Evolutionary conservation across 1,140 invertebrate genomes (phyloP), one percentile per base, ranked within the genome.

Genomic region (Scylla paramamosain): DNA sequence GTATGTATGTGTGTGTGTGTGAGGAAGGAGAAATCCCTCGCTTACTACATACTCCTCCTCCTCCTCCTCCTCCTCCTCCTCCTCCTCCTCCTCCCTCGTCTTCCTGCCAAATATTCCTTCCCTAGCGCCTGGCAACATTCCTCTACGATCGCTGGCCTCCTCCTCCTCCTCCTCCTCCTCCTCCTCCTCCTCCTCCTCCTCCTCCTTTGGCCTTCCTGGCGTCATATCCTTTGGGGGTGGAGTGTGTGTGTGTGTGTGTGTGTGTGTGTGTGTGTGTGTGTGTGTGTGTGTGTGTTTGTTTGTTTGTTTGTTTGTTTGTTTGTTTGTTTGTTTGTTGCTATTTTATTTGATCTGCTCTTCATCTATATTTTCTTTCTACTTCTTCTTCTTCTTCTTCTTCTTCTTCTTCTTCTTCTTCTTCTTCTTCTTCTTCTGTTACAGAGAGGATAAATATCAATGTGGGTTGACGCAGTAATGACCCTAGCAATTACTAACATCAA

Each of bases 111-210:
- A n/a, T 28, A 45, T 14, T 29, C 39, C 88, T 28, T 48, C 7
- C 88, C 39, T 31, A 4, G 25, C 31, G n/a, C 87, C 87, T 45
- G 39, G 39, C 87, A 39, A n/a, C 32, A 45, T 39, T 39, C 48
- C 32, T 89, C 88, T 28, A 46, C n/a, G 45, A 46, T 88, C 86
- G 32, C 86, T 89, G 25, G 32, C 88, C 31, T 90, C 29, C 32
- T 77, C 67, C 67, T 77, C 20, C 6, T n/a, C 67, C 67, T 77
- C 67, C 67, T n/a, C 67, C 67, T 77, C 67, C 20, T 77, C 6
- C 67, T n/a, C 20, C 67, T 59, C 10, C 20, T 77, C 25, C 20
- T 77, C 67, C 20, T 77, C 67, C n/a, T n/a, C 67, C 67, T 77
- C 25, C 67, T 77, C 20, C 59, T 20, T 25, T 6, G 59, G 10